Conservation (phyloP, 2,797 vertebrate genomes). For the Presbytis comata region DNA sequence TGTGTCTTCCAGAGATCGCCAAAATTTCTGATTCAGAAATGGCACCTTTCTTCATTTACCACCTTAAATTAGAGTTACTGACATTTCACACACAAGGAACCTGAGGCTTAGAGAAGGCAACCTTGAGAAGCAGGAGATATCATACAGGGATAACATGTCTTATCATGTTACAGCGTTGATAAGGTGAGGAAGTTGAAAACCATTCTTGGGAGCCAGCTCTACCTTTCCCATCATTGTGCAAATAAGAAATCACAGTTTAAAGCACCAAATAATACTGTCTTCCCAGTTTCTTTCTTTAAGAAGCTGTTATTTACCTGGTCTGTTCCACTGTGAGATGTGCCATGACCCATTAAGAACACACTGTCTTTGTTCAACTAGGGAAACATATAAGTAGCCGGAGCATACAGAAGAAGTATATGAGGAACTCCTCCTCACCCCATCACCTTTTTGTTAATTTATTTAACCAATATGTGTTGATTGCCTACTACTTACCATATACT, state of each 20-base stretch:
- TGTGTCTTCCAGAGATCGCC: neutral
- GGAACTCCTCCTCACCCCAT: neutral
- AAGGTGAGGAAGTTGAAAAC: rapidly evolving
- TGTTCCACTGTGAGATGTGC: neutral
- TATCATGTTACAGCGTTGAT: neutral
- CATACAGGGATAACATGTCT: neutral
- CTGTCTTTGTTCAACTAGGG: neutral
- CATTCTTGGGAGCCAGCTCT: neutral
- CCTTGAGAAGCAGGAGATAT: neutral
- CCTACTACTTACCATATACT: neutral
- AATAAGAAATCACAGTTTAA: neutral
- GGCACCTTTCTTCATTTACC: neutral
- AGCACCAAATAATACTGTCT: neutral
- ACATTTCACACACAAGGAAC: neutral
- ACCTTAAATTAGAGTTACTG: neutral
- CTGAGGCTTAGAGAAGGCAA: neutral
- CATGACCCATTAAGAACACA: neutral
- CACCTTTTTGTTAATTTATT: neutral
- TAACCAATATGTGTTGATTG: neutral
- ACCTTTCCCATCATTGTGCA: neutral
- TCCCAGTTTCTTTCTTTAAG: neutral
- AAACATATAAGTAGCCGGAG: neutral
- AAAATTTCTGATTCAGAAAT: neutral
- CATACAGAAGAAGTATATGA: neutral
- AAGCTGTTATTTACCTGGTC: neutral